Evolutionary conservation across 2,888 invertebrate species (phyloP).

Genomic region (Tachina fera): DNA sequence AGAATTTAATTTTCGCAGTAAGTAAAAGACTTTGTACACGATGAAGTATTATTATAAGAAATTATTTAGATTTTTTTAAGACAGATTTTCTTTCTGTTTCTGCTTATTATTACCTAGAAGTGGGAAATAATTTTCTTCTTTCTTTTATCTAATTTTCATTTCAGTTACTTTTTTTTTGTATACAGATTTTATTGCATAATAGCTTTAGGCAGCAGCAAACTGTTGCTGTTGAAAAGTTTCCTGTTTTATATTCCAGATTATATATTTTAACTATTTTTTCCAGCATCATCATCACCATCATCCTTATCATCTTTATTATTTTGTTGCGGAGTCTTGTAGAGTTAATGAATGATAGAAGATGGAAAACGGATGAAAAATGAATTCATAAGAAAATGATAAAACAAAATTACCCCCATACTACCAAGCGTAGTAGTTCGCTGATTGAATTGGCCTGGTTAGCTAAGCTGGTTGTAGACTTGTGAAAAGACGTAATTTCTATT

Average conservation of each 20-base stretch:
- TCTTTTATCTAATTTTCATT: not conserved
- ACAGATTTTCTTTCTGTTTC: not conserved
- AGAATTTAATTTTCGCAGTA: constrained; percentile 15
- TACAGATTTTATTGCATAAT: constrained; percentile 36
- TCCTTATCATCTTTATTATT: not conserved
- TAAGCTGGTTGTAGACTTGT: not conserved
- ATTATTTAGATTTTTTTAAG: not conserved
- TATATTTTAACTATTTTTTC: constrained; percentile 20
- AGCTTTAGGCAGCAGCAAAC: constrained; percentile 63
- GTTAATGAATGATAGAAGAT: constrained; percentile 16
- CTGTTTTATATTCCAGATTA: constrained; percentile 25
- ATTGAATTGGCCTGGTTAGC: constrained; percentile 1
- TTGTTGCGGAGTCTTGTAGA: constrained; percentile 25
- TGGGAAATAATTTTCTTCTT: not conserved
- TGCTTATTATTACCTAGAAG: constrained; percentile 18
- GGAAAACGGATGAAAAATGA: constrained; percentile 1
- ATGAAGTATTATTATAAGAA: not conserved
- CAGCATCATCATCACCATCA: not conserved
- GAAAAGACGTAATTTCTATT: not conserved
- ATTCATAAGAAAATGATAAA: constrained; percentile 55
- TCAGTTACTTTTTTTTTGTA: not conserved
- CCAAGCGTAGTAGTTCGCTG: constrained; percentile 49
- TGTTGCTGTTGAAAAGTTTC: constrained; percentile 64
- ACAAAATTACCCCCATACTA: constrained; percentile 22
- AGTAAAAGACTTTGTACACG: constrained; percentile 2